Percentiles rank a stretch among this genome's conserved stretches.
These are phyloP conservation scores for Lates japonicus DNA, from an alignment of 2,797 vertebrate species.

Conservation along the genomic window DNA sequence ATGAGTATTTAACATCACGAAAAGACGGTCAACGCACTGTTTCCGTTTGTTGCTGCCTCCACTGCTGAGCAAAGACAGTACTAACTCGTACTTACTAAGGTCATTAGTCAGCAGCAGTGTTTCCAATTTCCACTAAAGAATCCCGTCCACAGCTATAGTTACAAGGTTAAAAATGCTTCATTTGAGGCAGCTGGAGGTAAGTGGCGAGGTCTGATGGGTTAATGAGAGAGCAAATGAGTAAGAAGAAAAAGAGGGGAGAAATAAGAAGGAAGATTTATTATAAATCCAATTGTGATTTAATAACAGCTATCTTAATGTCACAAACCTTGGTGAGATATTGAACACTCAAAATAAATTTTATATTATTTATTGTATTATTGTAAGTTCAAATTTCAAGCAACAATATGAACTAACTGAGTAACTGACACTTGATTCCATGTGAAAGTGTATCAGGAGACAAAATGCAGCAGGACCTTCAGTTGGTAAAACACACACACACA, in stretches of 20 bases:
- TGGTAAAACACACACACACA: constrained; percentile 47
- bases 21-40: neutral
- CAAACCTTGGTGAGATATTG: neutral
- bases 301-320: neutral
- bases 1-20: neutral
- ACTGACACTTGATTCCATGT: neutral
- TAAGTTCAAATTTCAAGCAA: neutral
- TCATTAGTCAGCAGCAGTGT: neutral
- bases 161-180: constrained; percentile 26
- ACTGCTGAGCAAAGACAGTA: constrained; percentile 6
- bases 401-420: neutral
- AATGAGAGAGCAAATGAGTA: neutral
- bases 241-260: neutral
- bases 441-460: too few species aligned
- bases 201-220: neutral
- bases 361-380: neutral
- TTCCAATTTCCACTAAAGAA: neutral
- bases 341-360: neutral
- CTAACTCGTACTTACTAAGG: constrained; percentile 35
- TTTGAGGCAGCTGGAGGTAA: constrained; percentile 26
- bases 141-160: constrained; percentile 1
- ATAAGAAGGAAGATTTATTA: neutral
- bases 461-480: constrained; percentile 35
- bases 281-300: neutral
- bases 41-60: neutral